phyloP scores from a whole-genome alignment of 64 coral and sea anemone genomes.

The Pocillopora verrucosa region DNA sequence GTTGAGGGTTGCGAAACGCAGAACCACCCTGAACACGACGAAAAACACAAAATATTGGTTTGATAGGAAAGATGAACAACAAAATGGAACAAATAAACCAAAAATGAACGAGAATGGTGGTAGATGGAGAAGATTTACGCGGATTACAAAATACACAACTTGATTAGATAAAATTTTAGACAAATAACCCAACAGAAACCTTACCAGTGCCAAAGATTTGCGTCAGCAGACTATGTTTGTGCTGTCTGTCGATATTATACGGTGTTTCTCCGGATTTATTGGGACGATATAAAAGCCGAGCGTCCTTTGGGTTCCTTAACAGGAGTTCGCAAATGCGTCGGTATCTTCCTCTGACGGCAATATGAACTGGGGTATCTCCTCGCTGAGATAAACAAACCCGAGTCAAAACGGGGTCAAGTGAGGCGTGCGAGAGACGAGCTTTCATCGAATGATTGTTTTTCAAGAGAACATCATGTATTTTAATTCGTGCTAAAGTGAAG shows the following conservation, averaged over 20 bases:
- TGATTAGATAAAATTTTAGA: neutral
- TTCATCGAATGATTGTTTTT: neutral
- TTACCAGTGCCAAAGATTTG: constrained; percentile 95
- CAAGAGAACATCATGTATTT: neutral
- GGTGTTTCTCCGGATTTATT: constrained; percentile 96
- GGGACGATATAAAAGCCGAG: constrained; percentile 81
- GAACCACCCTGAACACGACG: no score
- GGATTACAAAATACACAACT: neutral
- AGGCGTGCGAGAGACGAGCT: neutral
- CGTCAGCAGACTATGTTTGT: constrained; percentile 87
- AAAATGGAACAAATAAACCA: no score
- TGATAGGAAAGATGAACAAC: no score
- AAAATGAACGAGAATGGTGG: no score
- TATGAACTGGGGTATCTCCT: constrained; percentile 91
- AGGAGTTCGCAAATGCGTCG: constrained; percentile 86
- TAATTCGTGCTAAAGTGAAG: neutral
- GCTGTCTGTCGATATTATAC: constrained; percentile 92
- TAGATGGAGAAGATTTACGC: neutral
- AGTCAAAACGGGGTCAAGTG: neutral
- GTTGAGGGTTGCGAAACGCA: no score
- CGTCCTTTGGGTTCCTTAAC: constrained; percentile 87
- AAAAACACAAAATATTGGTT: no score
- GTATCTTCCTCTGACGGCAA: constrained; percentile 86
- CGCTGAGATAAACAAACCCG: constrained; percentile 49
- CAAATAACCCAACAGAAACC: neutral